phyloP scores from a whole-genome alignment of 2,113 vertebrate species.

The Eidolon helvum region DNA sequence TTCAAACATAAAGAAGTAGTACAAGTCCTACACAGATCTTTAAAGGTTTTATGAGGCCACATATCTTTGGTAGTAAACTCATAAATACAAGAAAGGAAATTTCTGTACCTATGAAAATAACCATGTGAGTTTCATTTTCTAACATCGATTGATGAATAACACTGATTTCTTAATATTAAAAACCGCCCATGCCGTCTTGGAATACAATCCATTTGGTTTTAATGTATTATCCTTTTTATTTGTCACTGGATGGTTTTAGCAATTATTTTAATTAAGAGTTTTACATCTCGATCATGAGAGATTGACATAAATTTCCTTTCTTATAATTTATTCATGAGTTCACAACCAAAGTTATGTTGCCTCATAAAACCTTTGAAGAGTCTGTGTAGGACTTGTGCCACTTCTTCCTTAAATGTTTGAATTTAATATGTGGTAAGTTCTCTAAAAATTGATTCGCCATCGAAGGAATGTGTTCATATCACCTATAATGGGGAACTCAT shows the following conservation, averaged over 20 bases:
- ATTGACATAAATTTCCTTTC: neutral
- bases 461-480: neutral
- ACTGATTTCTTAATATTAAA: neutral
- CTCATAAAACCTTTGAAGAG: neutral
- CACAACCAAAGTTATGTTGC: neutral
- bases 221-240: neutral
- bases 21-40: neutral
- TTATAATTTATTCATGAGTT: neutral
- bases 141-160: neutral
- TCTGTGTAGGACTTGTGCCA: neutral
- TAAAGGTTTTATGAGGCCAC: neutral
- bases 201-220: neutral
- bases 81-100: neutral
- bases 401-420: neutral
- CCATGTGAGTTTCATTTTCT: neutral
- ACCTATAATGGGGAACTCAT: neutral
- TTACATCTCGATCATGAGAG: neutral
- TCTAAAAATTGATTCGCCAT: neutral
- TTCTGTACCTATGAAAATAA: neutral
- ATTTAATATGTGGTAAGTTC: neutral
- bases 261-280: slow-evolving; percentile 9
- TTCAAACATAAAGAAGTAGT: neutral
- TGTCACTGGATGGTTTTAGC: neutral
- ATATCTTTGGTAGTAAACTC: neutral
- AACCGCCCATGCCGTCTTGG: neutral